These are phyloP conservation scores for Poecilia latipinna DNA, from an alignment of 2,113 vertebrate genomes.

Conservation along the genomic window DNA sequence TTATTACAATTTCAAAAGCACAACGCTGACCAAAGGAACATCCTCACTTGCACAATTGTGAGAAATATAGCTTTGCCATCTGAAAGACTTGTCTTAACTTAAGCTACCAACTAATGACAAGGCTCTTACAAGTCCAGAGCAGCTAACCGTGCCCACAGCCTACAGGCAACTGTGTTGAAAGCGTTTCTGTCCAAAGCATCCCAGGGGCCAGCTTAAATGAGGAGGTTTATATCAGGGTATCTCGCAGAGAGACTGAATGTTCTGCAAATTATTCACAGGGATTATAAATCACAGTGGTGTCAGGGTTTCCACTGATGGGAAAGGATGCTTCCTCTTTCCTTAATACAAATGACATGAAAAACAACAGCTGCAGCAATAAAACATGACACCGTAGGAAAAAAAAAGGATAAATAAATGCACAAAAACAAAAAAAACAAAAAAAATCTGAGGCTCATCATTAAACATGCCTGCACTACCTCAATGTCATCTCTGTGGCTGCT, in stretches of 20 bases:
- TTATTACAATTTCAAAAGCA: constrained; percentile 37
- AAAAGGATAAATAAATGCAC: constrained; percentile 62
- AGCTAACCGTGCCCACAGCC: constrained; percentile 35
- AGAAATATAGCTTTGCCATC: constrained; percentile 26
- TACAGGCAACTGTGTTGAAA: constrained; percentile 35
- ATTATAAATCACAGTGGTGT: constrained; percentile 72
- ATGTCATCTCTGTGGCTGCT: constrained; percentile 47
- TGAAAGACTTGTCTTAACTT: constrained; percentile 16
- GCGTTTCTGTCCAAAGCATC: constrained; percentile 54
- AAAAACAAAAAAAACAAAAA: constrained; percentile 28
- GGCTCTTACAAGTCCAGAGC: constrained; percentile 37
- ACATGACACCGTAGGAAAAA: constrained; percentile 53
- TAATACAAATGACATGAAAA: constrained; percentile 72
- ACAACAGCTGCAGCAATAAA: constrained; percentile 79
- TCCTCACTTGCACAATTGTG: constrained; percentile 12
- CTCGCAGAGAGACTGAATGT: constrained; percentile 58
- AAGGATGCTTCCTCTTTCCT: constrained; percentile 61
- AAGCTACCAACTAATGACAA: constrained; percentile 54
- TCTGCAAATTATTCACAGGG: constrained; percentile 73
- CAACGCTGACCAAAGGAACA: constrained; percentile 12
- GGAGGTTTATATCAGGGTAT: constrained; percentile 57
- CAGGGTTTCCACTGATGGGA: constrained; percentile 63
- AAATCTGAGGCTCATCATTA: constrained; percentile 52
- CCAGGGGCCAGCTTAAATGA: constrained; percentile 62
- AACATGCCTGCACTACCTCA: constrained; percentile 43